Percentiles rank a stretch among this genome's conserved stretches.
phyloP scores from a whole-genome alignment of 2,888 invertebrate genomes.

The Drosophila birchii region DNA sequence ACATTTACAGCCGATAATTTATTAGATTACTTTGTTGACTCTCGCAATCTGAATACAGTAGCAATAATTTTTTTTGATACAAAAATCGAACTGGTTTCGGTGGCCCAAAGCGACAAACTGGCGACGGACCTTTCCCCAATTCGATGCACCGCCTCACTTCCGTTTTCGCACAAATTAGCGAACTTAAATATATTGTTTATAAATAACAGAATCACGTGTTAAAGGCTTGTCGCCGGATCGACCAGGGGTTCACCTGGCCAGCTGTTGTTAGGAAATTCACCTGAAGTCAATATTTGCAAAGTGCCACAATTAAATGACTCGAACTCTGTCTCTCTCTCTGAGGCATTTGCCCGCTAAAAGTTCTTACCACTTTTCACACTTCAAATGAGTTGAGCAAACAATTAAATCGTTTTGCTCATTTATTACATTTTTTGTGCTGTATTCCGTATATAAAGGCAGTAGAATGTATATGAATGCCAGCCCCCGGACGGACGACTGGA shows the following conservation, averaged over 20 bases:
- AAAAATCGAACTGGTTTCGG: conserved; percentile 33
- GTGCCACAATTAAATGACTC: conserved; percentile 58
- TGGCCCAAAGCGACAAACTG: conserved; percentile 26
- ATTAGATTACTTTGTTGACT: conserved; percentile 13
- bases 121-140: conserved; percentile 25
- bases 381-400: conserved; percentile 54
- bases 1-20: conserved; percentile 8
- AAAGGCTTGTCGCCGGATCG: conserved; percentile 45
- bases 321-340: background rate
- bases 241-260: conserved; percentile 33
- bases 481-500: conserved; percentile 5
- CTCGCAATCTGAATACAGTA: background rate
- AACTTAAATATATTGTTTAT: conserved; percentile 31
- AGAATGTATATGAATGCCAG: conserved; percentile 7
- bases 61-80: background rate
- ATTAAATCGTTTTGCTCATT: conserved; percentile 27
- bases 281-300: conserved; percentile 57
- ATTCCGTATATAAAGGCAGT: conserved; percentile 2
- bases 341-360: conserved; percentile 49
- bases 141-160: conserved; percentile 32
- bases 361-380: conserved; percentile 68
- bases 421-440: conserved; percentile 19
- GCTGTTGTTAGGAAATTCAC: conserved; percentile 57
- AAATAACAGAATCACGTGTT: conserved; percentile 54
- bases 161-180: conserved; percentile 46